Conservation (phyloP, 1,140 invertebrate genomes). For the Brachystomella parvula region DNA sequence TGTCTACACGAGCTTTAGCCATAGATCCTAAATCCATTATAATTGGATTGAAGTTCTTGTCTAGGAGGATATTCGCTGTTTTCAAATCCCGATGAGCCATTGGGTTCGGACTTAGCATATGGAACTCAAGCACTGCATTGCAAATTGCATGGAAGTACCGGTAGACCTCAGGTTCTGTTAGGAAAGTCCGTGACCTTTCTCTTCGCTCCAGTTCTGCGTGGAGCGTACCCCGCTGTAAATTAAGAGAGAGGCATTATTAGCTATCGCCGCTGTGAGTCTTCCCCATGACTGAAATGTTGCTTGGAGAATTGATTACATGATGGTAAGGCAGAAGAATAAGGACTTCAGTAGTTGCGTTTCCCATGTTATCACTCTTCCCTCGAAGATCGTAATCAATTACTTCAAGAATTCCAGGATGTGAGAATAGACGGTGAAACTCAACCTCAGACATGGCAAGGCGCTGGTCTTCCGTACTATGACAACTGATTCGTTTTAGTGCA, state of each 20-base stretch:
- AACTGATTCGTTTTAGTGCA: conserved; percentile 67
- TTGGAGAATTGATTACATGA: conserved; percentile 47
- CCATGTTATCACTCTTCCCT: conserved; percentile 55
- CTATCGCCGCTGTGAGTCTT: background rate
- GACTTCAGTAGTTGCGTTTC: conserved; percentile 63
- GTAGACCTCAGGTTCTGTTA: conserved; percentile 57
- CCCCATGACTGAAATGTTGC: background rate
- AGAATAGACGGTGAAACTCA: conserved; percentile 60
- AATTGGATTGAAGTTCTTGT: conserved; percentile 60
- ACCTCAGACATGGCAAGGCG: conserved; percentile 64
- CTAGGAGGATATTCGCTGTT: conserved; percentile 70
- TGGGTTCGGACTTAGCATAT: conserved; percentile 61
- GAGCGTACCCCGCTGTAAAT: conserved; percentile 62
- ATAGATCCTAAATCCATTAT: conserved; percentile 80
- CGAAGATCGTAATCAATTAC: conserved; percentile 61
- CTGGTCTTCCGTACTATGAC: conserved; percentile 58
- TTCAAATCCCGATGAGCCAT: conserved; percentile 77
- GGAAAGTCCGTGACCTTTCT: conserved; percentile 51
- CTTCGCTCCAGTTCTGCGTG: conserved; percentile 58
- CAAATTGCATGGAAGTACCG: conserved; percentile 65
- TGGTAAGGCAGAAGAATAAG: conserved; percentile 71
- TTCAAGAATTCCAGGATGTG: conserved; percentile 68
- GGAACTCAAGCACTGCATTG: conserved; percentile 65
- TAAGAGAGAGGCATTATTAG: background rate
- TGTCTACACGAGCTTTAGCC: conserved; percentile 61